phyloP scores from a whole-genome alignment of 2,113 vertebrate species.

The Lepisosteus osseus region DNA sequence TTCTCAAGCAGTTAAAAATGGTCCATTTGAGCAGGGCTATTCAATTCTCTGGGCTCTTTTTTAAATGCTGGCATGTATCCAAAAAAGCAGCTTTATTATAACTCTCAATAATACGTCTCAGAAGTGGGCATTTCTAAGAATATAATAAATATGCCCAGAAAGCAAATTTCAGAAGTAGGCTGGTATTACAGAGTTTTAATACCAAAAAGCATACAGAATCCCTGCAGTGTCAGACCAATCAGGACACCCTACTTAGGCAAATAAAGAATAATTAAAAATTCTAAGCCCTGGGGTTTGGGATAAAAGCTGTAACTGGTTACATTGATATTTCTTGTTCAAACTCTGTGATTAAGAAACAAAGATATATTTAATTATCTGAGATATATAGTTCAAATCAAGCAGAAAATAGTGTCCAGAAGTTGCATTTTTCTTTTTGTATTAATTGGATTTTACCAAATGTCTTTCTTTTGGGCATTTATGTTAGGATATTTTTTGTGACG shows the following conservation, averaged over 20 bases:
- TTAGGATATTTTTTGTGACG: no score
- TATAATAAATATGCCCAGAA: constrained; percentile 21
- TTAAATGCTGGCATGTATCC: no score
- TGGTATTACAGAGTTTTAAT: neutral
- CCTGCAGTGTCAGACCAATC: no score
- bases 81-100: constrained; percentile 13
- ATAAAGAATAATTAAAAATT: neutral
- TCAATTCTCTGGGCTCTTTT: no score
- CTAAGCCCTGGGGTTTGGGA: neutral
- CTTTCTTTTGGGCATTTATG: neutral
- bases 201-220: neutral
- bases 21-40: no score
- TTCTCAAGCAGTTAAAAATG: no score
- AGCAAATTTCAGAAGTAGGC: constrained; percentile 12
- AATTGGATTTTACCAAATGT: neutral
- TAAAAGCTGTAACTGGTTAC: neutral
- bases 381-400: neutral
- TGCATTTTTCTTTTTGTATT: neutral
- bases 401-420: neutral
- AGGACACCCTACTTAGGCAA: no score
- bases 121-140: neutral
- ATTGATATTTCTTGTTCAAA: neutral
- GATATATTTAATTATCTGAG: neutral
- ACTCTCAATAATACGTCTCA: constrained; percentile 2
- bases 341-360: neutral